Evolutionary conservation across 2,888 invertebrate species (phyloP), one percentile per base, ranked within the genome.

Genomic region (Leucoma salicis): DNA sequence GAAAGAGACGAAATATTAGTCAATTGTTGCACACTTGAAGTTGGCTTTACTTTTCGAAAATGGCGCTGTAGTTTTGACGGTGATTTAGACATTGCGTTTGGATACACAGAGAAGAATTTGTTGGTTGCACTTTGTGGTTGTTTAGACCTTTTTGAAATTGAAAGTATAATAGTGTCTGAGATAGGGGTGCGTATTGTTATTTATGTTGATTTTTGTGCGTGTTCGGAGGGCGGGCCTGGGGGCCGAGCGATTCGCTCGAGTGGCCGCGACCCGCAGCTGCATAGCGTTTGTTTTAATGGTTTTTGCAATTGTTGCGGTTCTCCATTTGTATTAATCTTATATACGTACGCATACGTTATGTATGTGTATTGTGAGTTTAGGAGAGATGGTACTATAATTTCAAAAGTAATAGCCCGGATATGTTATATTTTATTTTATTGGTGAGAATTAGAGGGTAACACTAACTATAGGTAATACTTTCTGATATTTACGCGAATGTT

Each of bases 181-280:
- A 86, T 87, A 84, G 88, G 89, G 89, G 88, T 88, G 87, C 87
- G 83, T 83, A 84, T 85, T 85, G 87, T 88, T 89, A 88, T 87
- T 87, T 87, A 89, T 88, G 88, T 85, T 88, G 87, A 86, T 86
- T 88, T 85, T 81, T 82, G 84, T 83, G 78, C 82, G 73, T 73
- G 74, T 69, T 68, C 74, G 59, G 69, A 78, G 81, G 86, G 88
- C 85, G 85, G 87, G 80, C 72, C 72, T 44, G 64, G 74, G 78
- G 89, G 87, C 85, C 61, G 85, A 72, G 68, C 85, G 79, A 66
- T 70, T 59, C 70, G 78, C 78, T 78, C 69, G 83, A 83, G 80
- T 82, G 83, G 80, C 47, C 66, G 63, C 63, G 58, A 70, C 70
- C 68, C 66, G 78, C 88, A 87, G 86, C 88, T 88, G 89, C 78